These are phyloP conservation scores for Pao palembangensis DNA, from an alignment of 2,113 vertebrate genomes.

Conservation along the genomic window DNA sequence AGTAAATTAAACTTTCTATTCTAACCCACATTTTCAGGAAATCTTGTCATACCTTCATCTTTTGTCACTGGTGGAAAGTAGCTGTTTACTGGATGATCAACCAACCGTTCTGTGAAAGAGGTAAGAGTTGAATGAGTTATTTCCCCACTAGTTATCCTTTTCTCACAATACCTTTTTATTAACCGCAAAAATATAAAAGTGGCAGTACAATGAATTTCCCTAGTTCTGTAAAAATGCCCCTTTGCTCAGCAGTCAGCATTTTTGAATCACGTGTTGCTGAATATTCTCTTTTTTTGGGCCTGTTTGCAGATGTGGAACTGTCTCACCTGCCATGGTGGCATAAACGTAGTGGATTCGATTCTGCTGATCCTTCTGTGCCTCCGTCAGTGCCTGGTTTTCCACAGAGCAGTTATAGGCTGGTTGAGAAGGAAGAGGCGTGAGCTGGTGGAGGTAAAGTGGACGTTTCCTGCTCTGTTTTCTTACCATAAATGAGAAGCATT, in stretches of 20 bases:
- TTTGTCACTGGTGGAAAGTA: neutral
- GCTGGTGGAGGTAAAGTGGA: neutral
- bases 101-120: slow-evolving; percentile 23
- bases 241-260: neutral
- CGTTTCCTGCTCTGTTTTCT: neutral
- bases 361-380: slow-evolving; percentile 33
- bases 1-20: neutral
- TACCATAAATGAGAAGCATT: slow-evolving; percentile 61
- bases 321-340: slow-evolving; percentile 41
- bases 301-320: neutral
- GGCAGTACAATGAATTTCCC: neutral
- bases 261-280: neutral
- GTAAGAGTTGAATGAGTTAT: neutral
- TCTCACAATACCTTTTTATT: neutral
- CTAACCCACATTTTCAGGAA: neutral
- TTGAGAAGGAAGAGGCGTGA: neutral
- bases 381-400: slow-evolving; percentile 49
- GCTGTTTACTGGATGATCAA: slow-evolving; percentile 14
- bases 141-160: neutral
- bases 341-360: slow-evolving; percentile 26
- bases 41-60: slow-evolving; percentile 25
- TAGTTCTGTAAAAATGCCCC: neutral
- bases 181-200: neutral
- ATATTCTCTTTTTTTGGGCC: neutral
- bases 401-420: slow-evolving; percentile 58